Evolutionary conservation across 2,113 vertebrate genomes (phyloP).

Genomic region (Psittacara wagleri): DNA sequence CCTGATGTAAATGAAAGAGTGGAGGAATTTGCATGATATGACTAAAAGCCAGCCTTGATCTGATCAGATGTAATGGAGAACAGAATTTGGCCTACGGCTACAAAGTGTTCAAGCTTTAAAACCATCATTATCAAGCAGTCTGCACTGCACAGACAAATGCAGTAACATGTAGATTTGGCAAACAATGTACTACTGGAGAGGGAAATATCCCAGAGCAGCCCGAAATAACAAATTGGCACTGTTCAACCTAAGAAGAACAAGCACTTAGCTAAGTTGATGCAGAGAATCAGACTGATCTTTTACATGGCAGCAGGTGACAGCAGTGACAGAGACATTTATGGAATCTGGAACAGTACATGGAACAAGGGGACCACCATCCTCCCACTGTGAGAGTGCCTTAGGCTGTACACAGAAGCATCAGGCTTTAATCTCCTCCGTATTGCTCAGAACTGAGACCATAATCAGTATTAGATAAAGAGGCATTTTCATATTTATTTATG

Average conservation of each 20-base stretch:
- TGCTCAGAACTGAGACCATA: conserved; percentile 34
- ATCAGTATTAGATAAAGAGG: conserved; percentile 37
- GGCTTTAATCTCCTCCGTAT: conserved; percentile 52
- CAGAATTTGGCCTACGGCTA: conserved; percentile 41
- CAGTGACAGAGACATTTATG: not conserved
- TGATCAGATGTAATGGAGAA: conserved; percentile 17
- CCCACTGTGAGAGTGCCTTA: conserved; percentile 56
- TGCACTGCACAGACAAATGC: conserved; percentile 2
- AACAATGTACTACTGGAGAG: not conserved
- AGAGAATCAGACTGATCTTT: conserved; percentile 36
- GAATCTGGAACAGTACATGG: conserved; percentile 40
- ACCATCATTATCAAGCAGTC: not conserved
- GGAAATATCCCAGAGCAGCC: conserved; percentile 16
- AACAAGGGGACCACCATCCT: conserved; percentile 28
- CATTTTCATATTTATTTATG: conserved; percentile 45
- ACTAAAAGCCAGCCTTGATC: conserved; percentile 18
- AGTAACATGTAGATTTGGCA: conserved; percentile 26
- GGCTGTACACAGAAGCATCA: conserved; percentile 49
- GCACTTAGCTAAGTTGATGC: conserved; percentile 53
- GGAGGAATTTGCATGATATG: not conserved
- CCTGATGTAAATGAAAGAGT: not conserved
- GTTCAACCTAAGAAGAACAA: conserved; percentile 61
- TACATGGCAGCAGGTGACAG: conserved; percentile 49
- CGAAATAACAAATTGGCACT: not conserved
- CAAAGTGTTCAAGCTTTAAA: not conserved